These are phyloP conservation scores for Toxonevra muliebris DNA, from an alignment of 2,888 invertebrate genomes.

Conservation along the genomic window DNA sequence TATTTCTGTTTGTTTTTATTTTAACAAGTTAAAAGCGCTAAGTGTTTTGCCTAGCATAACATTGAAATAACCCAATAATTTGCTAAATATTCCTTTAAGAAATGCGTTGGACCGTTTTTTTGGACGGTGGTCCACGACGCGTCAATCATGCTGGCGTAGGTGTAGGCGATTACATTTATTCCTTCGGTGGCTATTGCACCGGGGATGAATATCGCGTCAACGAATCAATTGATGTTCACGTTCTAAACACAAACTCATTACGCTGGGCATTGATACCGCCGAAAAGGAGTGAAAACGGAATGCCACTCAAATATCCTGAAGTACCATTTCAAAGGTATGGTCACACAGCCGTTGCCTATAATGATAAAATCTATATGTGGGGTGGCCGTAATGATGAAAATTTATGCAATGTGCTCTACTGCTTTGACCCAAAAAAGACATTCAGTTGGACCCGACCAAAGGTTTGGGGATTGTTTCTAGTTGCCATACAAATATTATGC, in stretches of 20 bases:
- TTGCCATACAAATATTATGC: too few species aligned
- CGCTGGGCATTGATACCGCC: conserved; percentile 68
- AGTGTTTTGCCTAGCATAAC: too few species aligned
- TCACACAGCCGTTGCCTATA: conserved; percentile 86
- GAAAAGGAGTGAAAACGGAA: conserved; percentile 66
- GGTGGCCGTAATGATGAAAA: conserved; percentile 88
- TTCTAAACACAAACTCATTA: conserved; percentile 78
- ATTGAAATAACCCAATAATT: too few species aligned
- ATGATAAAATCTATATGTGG: conserved; percentile 82
- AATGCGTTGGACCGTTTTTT: conserved; percentile 86
- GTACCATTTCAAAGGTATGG: conserved; percentile 84
- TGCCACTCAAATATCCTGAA: conserved; percentile 65
- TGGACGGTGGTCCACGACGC: conserved; percentile 90
- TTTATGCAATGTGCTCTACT: conserved; percentile 80
- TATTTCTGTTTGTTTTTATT: conserved; percentile 22
- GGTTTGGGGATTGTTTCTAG: not conserved
- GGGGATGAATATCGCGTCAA: conserved; percentile 76
- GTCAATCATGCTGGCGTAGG: conserved; percentile 93
- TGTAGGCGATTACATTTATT: conserved; percentile 82
- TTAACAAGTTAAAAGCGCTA: conserved; percentile 7
- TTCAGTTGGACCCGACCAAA: conserved; percentile 74
- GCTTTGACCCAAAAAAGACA: conserved; percentile 77
- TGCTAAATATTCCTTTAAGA: too few species aligned
- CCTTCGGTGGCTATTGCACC: conserved; percentile 92
- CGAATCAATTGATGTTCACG: conserved; percentile 86